These are phyloP conservation scores for Plagodis dolabraria DNA, from an alignment of 2,888 invertebrate genomes.

Conservation along the genomic window DNA sequence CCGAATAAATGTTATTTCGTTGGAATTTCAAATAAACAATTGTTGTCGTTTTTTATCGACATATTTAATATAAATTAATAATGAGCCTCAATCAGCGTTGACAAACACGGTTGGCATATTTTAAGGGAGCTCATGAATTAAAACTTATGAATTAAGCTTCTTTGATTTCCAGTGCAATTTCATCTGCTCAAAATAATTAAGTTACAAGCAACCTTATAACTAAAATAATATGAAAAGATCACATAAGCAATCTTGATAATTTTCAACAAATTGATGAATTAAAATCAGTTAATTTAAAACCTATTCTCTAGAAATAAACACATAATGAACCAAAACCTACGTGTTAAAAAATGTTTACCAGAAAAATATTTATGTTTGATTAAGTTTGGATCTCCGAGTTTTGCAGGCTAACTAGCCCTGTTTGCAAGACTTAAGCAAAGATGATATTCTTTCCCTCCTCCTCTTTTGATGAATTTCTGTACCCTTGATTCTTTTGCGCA, in stretches of 20 bases:
- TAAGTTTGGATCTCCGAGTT: too few relatives aligned
- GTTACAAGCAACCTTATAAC: constrained; percentile 56
- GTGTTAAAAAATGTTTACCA: too few relatives aligned
- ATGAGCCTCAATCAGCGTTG: constrained; percentile 70
- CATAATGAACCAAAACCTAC: too few relatives aligned
- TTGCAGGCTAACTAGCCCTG: too few relatives aligned
- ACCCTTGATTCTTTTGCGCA: too few relatives aligned
- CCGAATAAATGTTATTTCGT: constrained; percentile 83
- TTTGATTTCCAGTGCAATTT: constrained; percentile 66
- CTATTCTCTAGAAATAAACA: too few relatives aligned
- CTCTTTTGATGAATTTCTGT: too few relatives aligned
- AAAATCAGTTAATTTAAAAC: too few relatives aligned
- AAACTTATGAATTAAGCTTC: constrained; percentile 63
- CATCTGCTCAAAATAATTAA: constrained; percentile 76
- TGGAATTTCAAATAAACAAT: constrained; percentile 83
- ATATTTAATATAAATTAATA: constrained; percentile 76
- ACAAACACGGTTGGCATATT: constrained; percentile 63
- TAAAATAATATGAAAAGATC: constrained; percentile 25
- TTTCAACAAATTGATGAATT: background rate
- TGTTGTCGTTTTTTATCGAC: constrained; percentile 64
- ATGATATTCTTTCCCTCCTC: too few relatives aligned
- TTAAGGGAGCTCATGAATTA: constrained; percentile 75
- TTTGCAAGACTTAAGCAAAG: too few relatives aligned
- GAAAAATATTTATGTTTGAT: too few relatives aligned
- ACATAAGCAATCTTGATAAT: background rate